These are phyloP conservation scores for Smutsia temminckii DNA, from an alignment of 2,797 vertebrate species.

Conservation along the genomic window DNA sequence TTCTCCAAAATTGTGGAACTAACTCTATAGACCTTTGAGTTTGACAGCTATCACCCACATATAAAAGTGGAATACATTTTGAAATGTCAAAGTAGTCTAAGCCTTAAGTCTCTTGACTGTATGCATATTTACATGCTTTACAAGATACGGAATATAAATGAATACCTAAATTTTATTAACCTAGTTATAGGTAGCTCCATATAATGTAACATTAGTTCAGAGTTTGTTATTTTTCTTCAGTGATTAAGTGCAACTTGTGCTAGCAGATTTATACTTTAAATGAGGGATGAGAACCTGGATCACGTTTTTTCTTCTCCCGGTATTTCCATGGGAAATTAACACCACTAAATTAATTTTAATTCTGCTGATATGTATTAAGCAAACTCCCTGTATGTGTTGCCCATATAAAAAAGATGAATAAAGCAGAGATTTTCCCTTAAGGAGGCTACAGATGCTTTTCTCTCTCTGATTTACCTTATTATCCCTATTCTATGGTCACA, in stretches of 20 bases:
- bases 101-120: background rate
- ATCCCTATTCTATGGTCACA: background rate
- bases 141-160: background rate
- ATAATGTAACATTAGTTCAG: background rate
- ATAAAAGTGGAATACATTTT: background rate
- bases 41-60: slow-evolving; percentile 3
- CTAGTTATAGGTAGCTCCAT: background rate
- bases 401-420: background rate
- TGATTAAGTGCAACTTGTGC: background rate
- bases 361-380: background rate
- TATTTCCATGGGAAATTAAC: slow-evolving; percentile 6
- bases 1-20: slow-evolving; percentile 1
- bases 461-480: background rate
- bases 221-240: slow-evolving; percentile 28
- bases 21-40: slow-evolving; percentile 8
- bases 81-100: slow-evolving; percentile 11
- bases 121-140: slow-evolving; percentile 25
- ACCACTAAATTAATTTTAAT: slow-evolving; percentile 40
- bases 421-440: background rate
- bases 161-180: slow-evolving; percentile 48
- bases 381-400: background rate
- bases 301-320: background rate
- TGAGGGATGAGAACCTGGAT: background rate
- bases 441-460: background rate
- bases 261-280: background rate